Evolutionary conservation across 2,888 invertebrate genomes (phyloP).

Genomic region (Lycaena phlaeas): DNA sequence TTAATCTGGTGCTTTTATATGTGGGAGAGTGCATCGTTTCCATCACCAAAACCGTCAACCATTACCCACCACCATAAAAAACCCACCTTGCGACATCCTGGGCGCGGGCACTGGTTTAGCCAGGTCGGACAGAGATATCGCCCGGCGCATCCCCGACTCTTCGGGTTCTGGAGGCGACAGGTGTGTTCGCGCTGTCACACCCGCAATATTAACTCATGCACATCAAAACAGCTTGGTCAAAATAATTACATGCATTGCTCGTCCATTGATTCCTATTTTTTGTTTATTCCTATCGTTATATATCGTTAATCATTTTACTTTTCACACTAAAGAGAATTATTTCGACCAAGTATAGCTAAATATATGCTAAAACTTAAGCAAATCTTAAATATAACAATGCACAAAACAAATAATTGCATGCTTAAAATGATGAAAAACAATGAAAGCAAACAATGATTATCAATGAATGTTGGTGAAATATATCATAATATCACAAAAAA

Average conservation of each 20-base stretch:
- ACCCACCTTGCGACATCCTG: constrained; percentile 74
- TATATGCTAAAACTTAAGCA: neutral
- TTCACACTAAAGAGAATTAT: neutral
- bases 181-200: constrained; percentile 42
- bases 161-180: constrained; percentile 47
- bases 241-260: neutral
- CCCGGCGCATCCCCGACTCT: constrained; percentile 81
- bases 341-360: neutral
- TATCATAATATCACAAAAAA: constrained; percentile 29
- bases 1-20: too few species aligned
- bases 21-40: too few species aligned
- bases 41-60: too few species aligned
- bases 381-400: constrained; percentile 14
- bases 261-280: neutral
- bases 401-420: constrained; percentile 18
- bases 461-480: constrained; percentile 25
- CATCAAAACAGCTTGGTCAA: constrained; percentile 10
- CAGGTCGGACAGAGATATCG: constrained; percentile 86
- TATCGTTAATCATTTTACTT: neutral
- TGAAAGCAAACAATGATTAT: constrained; percentile 30
- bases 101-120: constrained; percentile 76
- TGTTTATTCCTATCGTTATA: neutral
- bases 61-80: constrained; percentile 14
- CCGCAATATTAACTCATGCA: constrained; percentile 20
- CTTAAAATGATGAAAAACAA: constrained; percentile 21